Conservation (phyloP, 2,113 vertebrate genomes). For the Trogon surrucura region DNA sequence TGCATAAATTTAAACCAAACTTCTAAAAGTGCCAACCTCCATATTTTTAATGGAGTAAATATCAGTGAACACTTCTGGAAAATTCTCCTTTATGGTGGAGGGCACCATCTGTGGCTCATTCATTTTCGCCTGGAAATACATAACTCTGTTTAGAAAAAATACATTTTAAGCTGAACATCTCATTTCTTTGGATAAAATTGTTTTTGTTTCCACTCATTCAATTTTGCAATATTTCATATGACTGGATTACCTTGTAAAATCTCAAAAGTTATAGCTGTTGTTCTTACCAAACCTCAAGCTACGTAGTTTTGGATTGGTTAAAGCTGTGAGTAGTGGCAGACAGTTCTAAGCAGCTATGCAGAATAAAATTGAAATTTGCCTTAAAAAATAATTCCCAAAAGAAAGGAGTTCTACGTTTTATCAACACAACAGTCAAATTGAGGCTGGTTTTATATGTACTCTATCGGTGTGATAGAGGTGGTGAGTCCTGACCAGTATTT, state of each 20-base stretch:
- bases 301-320: not conserved
- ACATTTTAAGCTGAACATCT: not conserved
- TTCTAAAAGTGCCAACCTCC: not conserved
- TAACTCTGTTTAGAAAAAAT: not conserved
- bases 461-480: not conserved
- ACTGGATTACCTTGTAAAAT: not conserved
- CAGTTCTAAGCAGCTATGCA: not conserved
- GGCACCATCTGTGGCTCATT: not conserved
- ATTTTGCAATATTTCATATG: not conserved
- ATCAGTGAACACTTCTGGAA: not conserved
- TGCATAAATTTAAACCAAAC: not conserved
- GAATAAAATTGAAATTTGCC: not conserved
- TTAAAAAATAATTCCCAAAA: not conserved
- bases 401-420: not conserved
- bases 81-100: not conserved
- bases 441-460: not conserved
- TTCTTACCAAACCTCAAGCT: not conserved
- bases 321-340: not conserved
- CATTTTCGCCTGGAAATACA: not conserved
- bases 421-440: not conserved
- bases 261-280: not conserved
- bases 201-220: not conserved
- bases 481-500: not conserved
- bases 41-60: not conserved
- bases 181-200: not conserved